Conservation (phyloP, 53 echinoderm and acorn worm genomes). For the Astropecten irregularis region DNA sequence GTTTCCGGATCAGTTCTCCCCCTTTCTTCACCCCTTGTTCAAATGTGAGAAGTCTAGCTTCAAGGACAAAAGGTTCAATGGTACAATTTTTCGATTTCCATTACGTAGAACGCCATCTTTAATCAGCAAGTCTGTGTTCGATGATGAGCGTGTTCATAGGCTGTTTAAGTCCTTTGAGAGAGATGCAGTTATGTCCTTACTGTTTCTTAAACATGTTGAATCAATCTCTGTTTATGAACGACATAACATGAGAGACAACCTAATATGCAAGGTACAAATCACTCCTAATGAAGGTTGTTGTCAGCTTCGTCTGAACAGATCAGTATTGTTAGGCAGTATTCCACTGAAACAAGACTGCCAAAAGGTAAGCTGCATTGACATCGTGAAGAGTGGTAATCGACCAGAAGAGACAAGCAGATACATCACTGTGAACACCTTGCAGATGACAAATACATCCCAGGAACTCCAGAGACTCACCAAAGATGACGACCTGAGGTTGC, state of each 20-base stretch:
- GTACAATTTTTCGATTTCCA: conserved; percentile 90
- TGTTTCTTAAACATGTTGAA: conserved; percentile 81
- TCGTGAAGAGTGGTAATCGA: not conserved
- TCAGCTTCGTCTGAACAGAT: not conserved
- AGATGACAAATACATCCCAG: not conserved
- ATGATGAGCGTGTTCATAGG: conserved; percentile 41
- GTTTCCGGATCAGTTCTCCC: conserved; percentile 74
- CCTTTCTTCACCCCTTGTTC: conserved; percentile 46
- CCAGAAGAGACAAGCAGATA: not conserved
- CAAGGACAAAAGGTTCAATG: conserved; percentile 50
- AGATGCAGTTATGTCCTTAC: conserved; percentile 69
- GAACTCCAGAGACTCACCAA: conserved; percentile 3
- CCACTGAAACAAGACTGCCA: not conserved
- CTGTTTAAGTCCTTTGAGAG: conserved; percentile 67
- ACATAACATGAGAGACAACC: not conserved
- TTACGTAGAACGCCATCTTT: conserved; percentile 53
- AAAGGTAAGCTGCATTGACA: not conserved
- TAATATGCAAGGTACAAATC: conserved; percentile 19
- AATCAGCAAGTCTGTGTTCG: conserved; percentile 61
- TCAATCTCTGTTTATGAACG: conserved; percentile 48
- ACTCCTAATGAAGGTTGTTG: not conserved
- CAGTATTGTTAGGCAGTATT: not conserved
- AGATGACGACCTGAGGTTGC: conserved; percentile 54
- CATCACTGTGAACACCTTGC: conserved; percentile 31
- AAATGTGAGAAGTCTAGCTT: conserved; percentile 10